Conservation (phyloP, 2,797 vertebrate genomes). For the Sebastes taczanowskii region DNA sequence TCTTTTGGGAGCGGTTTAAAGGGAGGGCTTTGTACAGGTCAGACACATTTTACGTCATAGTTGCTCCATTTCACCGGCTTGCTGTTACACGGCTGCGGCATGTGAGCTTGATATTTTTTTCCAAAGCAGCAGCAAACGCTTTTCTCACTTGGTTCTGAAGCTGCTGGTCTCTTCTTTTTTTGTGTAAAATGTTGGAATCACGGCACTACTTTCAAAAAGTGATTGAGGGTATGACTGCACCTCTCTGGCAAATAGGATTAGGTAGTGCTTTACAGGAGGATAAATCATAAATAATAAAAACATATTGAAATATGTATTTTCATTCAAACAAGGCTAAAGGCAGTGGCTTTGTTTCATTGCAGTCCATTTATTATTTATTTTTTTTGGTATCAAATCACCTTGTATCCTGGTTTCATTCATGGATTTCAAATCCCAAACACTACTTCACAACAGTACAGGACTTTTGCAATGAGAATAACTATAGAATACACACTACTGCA, state of each 20-base stretch:
- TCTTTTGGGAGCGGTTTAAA: slow-evolving; percentile 20
- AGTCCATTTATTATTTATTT: too few species aligned
- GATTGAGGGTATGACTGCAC: slow-evolving; percentile 17
- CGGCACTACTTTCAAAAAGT: slow-evolving; percentile 8
- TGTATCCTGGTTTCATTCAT: not conserved
- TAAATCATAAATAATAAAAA: too few species aligned
- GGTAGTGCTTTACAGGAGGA: slow-evolving; percentile 12
- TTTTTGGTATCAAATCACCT: not conserved
- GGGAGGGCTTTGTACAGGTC: slow-evolving; percentile 22
- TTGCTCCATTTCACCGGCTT: not conserved
- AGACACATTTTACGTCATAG: slow-evolving; percentile 21
- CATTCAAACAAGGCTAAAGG: too few species aligned
- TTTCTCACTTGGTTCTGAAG: slow-evolving; percentile 25
- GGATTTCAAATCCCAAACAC: not conserved
- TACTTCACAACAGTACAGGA: not conserved
- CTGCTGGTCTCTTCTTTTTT: slow-evolving; percentile 10
- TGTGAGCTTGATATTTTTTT: slow-evolving; percentile 17
- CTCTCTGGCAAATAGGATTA: slow-evolving; percentile 37
- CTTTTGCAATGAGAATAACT: not conserved
- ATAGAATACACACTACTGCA: not conserved
- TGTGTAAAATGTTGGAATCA: slow-evolving; percentile 15
- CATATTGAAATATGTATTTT: slow-evolving; percentile 17
- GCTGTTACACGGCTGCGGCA: not conserved
- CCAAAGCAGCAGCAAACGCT: slow-evolving; percentile 1
- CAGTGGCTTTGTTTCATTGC: too few species aligned